Evolutionary conservation across 2,797 vertebrate species (phyloP), one percentile per base, ranked within the genome.

Genomic region (Megaceryle alcyon): DNA sequence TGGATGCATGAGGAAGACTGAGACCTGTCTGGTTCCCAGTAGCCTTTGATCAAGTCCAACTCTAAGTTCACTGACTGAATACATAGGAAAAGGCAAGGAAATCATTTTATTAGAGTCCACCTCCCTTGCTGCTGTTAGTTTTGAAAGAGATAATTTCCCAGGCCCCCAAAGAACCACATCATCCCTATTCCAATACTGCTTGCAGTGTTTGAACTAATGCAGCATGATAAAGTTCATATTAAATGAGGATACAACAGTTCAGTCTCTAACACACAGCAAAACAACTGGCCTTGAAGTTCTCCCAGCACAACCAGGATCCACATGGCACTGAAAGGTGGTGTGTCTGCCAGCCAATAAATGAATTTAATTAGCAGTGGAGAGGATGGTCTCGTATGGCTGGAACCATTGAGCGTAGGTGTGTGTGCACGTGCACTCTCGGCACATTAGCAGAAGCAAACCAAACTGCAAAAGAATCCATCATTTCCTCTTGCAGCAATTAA

Each of bases 291-390:
- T 64, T 77, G 28, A 92, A 85, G 78, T 80, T 92, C 86, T 92
- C 90, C 64, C 92, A 94, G 60, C 41, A 60, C 75, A 93, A 77
- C 25, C 41, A 93, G 78, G 75, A 95, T 43, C 69, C 83, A 90
- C 86, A n/a, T 61, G 86, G 83, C 93, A 91, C 75, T 53, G 37
- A 73, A 77, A 93, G 88, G 83, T 71, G 60, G 39, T 22, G 14
- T 33, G 56, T 71, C 90, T 96, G 95, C 95, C 93, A 96, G 83
- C 9, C 75, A 85, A 60, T 61, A 95, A 94, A 97, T 94, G 33
- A 89, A 93, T 93, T 94, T 85, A 95, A 96, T 97, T 91, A 96
- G 75, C 75, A 75, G 71, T 79, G n/a, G 78, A 95, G 93, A 89
- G 59, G 60, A 49, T 88, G 81, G 78, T 93, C 88, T 94, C 94